Conservation (phyloP, 2,113 vertebrate genomes). For the Caracal caracal region DNA sequence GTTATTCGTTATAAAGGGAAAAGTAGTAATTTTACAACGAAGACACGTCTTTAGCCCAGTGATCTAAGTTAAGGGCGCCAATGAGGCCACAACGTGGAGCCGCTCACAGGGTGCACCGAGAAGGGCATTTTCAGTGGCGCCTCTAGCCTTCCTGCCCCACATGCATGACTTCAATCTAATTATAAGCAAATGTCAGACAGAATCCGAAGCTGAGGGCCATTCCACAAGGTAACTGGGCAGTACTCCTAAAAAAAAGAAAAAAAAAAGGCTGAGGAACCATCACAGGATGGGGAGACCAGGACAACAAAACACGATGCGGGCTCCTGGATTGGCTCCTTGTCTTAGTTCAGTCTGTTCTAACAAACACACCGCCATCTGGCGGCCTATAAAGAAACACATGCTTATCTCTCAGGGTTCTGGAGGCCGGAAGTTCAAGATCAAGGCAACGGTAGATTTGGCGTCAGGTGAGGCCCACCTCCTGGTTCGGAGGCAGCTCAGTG, state of each 20-base stretch:
- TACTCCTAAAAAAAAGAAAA: neutral
- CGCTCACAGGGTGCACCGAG: neutral
- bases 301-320: fast-evolving
- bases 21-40: neutral
- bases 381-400: neutral
- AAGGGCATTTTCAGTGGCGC: neutral
- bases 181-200: neutral
- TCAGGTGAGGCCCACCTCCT: neutral
- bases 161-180: neutral
- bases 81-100: neutral
- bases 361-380: neutral
- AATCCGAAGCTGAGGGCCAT: neutral
- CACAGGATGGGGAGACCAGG: neutral
- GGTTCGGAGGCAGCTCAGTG: too few relatives aligned
- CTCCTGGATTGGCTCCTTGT: neutral
- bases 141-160: neutral
- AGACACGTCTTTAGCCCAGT: neutral
- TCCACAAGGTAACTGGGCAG: neutral
- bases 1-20: neutral
- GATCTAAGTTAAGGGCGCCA: neutral
- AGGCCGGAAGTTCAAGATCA: neutral
- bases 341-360: neutral
- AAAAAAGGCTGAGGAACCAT: neutral
- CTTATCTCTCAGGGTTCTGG: neutral
- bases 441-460: neutral